Evolutionary conservation across 1,140 invertebrate species (phyloP), one percentile per base, ranked within the genome.

Genomic region (Oreohelix idahoensis): DNA sequence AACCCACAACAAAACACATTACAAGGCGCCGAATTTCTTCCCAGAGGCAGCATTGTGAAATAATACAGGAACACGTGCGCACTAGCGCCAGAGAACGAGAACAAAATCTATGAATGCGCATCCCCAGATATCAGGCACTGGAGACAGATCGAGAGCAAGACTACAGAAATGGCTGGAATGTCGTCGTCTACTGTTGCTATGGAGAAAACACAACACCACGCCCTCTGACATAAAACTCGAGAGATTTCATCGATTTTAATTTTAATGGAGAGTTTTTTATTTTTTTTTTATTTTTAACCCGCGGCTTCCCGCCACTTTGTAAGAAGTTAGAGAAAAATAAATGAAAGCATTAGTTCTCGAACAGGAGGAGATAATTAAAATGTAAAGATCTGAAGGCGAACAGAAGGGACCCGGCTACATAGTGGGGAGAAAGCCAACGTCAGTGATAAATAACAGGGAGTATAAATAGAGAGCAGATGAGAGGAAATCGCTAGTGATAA

Each of bases 191-290:
- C 42, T n/a, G 53, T 58, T 58, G 53, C 53, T n/a, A 58, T 58
- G 53, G 53, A 58, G 53, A 58, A 58, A 58, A 58, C 53, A 58
- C 53, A 58, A 58, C 53, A 58, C 53, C 53, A 58, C 53, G 53
- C 53, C 53, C 53, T 58, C 53, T 58, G 53, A 58, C 53, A 58
- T 58, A 58, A 23, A 58, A 5, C 53, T 58, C 53, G 53, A 58
- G 53, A 58, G 53, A 58, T 15, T 58, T 58, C 23, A 58, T 58
- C 26, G 53, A 58, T 58, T 58, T 58, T 15, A 58, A 58, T 58
- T 58, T 58, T 58, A 58, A 58, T 58, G 53, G 53, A 58, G 53
- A 58, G 53, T 58, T 58, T 58, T n/a, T n/a, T n/a, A n/a, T n/a
- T n/a, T n/a, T n/a, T n/a, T n/a, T n/a, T n/a, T n/a, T n/a, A n/a